Base-by-base conservation (phyloP, 2,113 vertebrate species). In the Numenius arquata region DNA sequence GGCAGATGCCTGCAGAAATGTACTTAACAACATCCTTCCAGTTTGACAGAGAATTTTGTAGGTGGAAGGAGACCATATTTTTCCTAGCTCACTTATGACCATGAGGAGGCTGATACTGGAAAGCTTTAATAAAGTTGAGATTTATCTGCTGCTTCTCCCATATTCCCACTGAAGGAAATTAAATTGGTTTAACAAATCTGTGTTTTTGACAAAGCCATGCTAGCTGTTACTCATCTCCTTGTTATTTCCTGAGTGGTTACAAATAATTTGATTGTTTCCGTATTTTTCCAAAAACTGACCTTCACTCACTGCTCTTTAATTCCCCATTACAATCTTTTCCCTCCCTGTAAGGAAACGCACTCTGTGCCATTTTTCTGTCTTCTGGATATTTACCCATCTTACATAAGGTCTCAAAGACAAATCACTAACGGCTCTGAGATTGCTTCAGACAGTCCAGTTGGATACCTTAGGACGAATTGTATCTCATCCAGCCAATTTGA, bases 161-260 rank as follows among this genome's bases (percentile, higher is more conserved):
- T 71, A 72, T 93, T 94, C 95, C 91, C 87, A 70, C 43, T 91
- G 85, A 94, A 95, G 91, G 85, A 97, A 96, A 97, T 96, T 85
- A 94, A 93, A 95, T 85, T 96, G 93, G 88, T 97, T 96, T 97
- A 96, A 96, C 95, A 94, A 97, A 97, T 96, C 93, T 93, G 87
- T 91, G 89, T 88, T 95, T 96, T 95, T 96, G 89, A 96, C 94
- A 96, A 94, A 96, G 81, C 94, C 45, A 13, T 82, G 77, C 87
- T 95, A 95, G 72, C 94, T 94, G 87, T 96, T 97, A 97, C 93
- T 97, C 96, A 96, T 96, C 94, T 95, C 89, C 89, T 96, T 96
- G 95, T 96, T 97, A 97, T 96, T 96, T 97, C 95, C 96, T 97
- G 95, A 97, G 94, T 14, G 27, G 93, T 95, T 95, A 82, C 96